Evolutionary conservation across 2,888 invertebrate genomes (phyloP), one percentile per base, ranked within the genome.

Genomic region (Aleiodes testaceus): DNA sequence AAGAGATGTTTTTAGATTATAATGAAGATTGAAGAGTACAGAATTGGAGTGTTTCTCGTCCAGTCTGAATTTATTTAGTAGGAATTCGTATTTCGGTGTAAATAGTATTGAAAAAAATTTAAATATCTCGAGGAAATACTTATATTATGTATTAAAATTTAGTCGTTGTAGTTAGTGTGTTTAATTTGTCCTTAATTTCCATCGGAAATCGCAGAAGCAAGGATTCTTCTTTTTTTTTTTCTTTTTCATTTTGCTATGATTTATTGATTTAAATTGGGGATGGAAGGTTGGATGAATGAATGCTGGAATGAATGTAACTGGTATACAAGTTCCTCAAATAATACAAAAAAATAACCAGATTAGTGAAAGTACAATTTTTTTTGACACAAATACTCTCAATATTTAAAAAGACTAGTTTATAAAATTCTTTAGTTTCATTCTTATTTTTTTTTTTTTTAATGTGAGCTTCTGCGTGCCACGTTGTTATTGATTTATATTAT

Each of bases 241-340:
- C n/a, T n/a, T n/a, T n/a, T n/a, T n/a, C n/a, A n/a, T n/a, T n/a
- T n/a, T n/a, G n/a, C 59, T 55, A 65, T n/a, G 72, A 65, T 36
- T 5, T 26, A 49, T 6, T 26, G 52, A 70, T 67, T 64, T 53
- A 72, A 61, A 69, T 71, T 70, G 66, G 75, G 69, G 79, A 68
- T 26, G 72, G 64, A 50, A 70, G 67, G 69, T 73, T n/a, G 66
- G 69, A 77, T 70, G 73, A 64, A 72, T 76, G 75, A 72, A 50
- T 71, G 73, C 71, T 72, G 77, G 75, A 80, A 80, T 80, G 81
- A 81, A 84, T 85, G 81, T 79, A 80, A 82, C 83, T 91, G 92
- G 92, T 93, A 93, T 93, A 92, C 92, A 92, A 92, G 93, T 92
- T 93, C 93, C 92, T 93, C 91, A 82, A 82, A 84, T 84, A 83